phyloP scores from a whole-genome alignment of 2,113 vertebrate species.

The Catharus fuscescens region DNA sequence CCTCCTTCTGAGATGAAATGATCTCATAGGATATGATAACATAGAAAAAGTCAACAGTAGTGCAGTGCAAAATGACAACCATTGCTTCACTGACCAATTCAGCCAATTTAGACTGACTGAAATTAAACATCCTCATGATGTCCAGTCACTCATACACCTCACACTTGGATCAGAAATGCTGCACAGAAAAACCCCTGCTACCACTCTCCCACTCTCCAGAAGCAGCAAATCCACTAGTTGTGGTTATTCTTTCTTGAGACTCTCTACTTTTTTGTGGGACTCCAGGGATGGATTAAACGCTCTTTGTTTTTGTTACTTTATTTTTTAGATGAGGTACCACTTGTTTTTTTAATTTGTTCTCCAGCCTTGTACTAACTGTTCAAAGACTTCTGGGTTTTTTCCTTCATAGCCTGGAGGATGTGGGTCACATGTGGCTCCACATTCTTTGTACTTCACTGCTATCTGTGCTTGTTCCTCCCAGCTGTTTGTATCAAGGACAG shows the following conservation, averaged over 20 bases:
- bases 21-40: background rate
- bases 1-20: background rate
- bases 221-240: background rate
- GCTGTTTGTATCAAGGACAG: background rate
- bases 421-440: background rate
- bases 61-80: background rate
- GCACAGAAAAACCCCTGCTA: accelerated
- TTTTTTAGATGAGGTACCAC: background rate
- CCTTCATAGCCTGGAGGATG: background rate
- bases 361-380: background rate
- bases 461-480: background rate
- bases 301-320: background rate
- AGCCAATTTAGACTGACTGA: background rate
- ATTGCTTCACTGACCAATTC: background rate
- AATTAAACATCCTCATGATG: background rate
- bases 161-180: background rate
- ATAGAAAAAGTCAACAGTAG: background rate
- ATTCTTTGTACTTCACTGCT: background rate
- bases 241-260: background rate
- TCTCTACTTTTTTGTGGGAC: background rate
- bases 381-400: background rate
- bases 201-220: accelerated
- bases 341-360: background rate
- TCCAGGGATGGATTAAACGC: background rate
- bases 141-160: background rate